These are phyloP conservation scores for Notiomystis cincta DNA, from an alignment of 2,113 vertebrate species.

Conservation along the genomic window DNA sequence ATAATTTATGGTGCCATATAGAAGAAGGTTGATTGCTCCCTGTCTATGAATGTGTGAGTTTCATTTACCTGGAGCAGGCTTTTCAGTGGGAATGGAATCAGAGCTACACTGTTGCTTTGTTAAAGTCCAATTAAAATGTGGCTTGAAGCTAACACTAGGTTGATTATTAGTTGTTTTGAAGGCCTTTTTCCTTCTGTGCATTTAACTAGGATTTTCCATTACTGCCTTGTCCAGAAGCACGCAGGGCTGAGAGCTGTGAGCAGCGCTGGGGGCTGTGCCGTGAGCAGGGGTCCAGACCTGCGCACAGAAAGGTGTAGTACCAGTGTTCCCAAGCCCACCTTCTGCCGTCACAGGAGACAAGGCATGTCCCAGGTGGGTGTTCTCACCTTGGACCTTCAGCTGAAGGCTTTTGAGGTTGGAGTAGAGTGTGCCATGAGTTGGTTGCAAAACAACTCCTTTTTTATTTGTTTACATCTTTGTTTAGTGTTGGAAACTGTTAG, in stretches of 20 bases:
- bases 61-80: constrained; percentile 14
- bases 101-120: not conserved
- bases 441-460: not conserved
- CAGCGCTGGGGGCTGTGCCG: rapidly evolving
- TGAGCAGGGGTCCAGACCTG: not conserved
- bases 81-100: not conserved
- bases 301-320: rapidly evolving
- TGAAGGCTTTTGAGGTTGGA: not conserved
- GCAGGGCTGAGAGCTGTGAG: not conserved
- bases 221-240: not conserved
- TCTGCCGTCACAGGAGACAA: no score
- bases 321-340: rapidly evolving
- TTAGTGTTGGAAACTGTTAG: not conserved
- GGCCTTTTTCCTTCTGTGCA: constrained; percentile 22
- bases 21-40: constrained; percentile 35
- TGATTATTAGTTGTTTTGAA: constrained; percentile 29
- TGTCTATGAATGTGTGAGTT: not conserved
- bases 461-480: not conserved
- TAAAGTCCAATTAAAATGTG: not conserved
- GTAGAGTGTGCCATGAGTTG: rapidly evolving
- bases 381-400: not conserved
- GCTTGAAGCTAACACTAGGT: not conserved
- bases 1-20: constrained; percentile 59
- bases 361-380: not conserved
- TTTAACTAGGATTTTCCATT: not conserved